Conservation (phyloP, 2,888 invertebrate species). For the Cryptus viduatorius region DNA sequence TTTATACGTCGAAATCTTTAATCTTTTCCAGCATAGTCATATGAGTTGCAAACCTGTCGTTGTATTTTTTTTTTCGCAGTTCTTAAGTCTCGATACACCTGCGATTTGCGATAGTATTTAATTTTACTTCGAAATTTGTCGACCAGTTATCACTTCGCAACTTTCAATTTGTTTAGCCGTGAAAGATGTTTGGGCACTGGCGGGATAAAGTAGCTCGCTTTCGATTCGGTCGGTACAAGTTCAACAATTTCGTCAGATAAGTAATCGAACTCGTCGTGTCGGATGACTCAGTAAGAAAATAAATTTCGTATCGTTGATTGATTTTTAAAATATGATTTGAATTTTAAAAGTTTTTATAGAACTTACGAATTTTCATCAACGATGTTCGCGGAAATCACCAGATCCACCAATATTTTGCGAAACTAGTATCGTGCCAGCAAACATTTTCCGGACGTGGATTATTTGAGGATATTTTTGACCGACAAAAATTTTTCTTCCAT, state of each 20-base stretch:
- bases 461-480: background rate
- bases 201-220: slow-evolving; percentile 41
- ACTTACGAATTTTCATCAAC: background rate
- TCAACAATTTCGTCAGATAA: slow-evolving; percentile 43
- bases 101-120: slow-evolving; percentile 24
- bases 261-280: slow-evolving; percentile 30
- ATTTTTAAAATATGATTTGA: background rate
- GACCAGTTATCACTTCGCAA: slow-evolving; percentile 41
- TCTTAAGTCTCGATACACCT: too few relatives aligned
- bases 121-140: slow-evolving; percentile 55
- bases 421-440: slow-evolving; percentile 2
- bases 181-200: slow-evolving; percentile 28
- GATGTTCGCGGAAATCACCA: background rate
- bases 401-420: background rate
- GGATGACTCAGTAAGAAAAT: slow-evolving; percentile 24
- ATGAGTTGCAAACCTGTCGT: too few relatives aligned
- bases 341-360: background rate
- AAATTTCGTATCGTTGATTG: background rate
- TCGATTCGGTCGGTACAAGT: slow-evolving; percentile 42
- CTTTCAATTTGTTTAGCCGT: slow-evolving; percentile 40
- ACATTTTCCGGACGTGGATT: background rate
- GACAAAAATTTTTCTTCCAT: background rate
- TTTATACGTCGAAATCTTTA: too few relatives aligned
- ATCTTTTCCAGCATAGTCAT: background rate
- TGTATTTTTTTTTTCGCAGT: too few relatives aligned